These are phyloP conservation scores for Archips crataeganus DNA, from an alignment of 2,888 invertebrate genomes.

Conservation along the genomic window DNA sequence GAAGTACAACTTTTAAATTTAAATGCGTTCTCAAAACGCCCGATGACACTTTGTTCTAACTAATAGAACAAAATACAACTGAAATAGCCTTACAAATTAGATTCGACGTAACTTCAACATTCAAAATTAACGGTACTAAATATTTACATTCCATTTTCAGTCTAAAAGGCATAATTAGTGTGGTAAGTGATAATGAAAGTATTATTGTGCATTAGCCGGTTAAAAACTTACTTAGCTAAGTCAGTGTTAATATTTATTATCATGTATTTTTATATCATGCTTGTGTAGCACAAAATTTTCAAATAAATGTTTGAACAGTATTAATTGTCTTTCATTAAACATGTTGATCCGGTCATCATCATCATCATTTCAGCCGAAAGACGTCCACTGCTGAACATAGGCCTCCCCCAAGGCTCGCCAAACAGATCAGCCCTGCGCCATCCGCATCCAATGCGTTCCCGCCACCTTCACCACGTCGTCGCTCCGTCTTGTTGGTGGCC, in stretches of 20 bases:
- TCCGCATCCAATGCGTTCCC: too few species aligned
- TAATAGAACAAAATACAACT: too few species aligned
- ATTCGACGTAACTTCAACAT: slow-evolving; percentile 8
- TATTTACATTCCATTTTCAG: slow-evolving; percentile 63
- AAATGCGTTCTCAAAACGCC: neutral
- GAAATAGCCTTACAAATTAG: neutral
- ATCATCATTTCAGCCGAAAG: too few species aligned
- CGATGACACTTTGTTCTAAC: neutral
- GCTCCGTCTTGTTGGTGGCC: too few species aligned
- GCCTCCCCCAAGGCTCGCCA: too few species aligned
- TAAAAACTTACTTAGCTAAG: slow-evolving; percentile 75
- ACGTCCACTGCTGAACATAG: too few species aligned
- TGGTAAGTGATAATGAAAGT: slow-evolving; percentile 77
- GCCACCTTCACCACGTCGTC: too few species aligned
- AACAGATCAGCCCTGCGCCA: too few species aligned
- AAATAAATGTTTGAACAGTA: slow-evolving; percentile 81
- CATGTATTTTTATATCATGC: slow-evolving; percentile 84
- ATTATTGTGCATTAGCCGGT: slow-evolving; percentile 81
- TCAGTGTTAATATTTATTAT: slow-evolving; percentile 83
- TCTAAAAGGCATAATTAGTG: slow-evolving; percentile 53
- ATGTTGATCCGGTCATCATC: neutral
- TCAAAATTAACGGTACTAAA: slow-evolving; percentile 44
- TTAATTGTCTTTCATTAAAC: slow-evolving; percentile 37
- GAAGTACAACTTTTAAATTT: neutral
- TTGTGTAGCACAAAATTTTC: slow-evolving; percentile 86